Evolutionary conservation across 2,797 vertebrate species (phyloP).

Genomic region (Parambassis ranga): DNA sequence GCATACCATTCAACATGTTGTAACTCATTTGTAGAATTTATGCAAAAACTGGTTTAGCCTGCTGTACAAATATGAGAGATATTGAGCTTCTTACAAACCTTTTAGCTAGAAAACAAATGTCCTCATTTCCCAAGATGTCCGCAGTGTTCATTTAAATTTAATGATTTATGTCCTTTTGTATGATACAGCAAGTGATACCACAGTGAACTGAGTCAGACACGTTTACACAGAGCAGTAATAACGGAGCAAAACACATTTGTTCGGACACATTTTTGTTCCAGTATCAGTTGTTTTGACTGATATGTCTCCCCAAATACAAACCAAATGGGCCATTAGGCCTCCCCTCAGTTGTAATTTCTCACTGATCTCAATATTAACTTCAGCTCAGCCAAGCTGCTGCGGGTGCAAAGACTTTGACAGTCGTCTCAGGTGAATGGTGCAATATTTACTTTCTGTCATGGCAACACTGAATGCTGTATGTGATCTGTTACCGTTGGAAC

Average conservation of each 20-base stretch:
- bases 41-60: too few relatives aligned
- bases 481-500: not conserved
- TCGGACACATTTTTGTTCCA: conserved; percentile 36
- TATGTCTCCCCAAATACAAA: conserved; percentile 31
- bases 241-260: not conserved
- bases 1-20: too few relatives aligned
- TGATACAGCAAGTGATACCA: not conserved
- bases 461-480: conserved; percentile 18
- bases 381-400: conserved; percentile 14
- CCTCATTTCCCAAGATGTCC: too few relatives aligned
- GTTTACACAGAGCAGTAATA: not conserved
- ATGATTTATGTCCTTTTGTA: too few relatives aligned
- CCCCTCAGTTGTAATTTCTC: conserved; percentile 25
- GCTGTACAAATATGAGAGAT: too few relatives aligned
- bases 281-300: not conserved
- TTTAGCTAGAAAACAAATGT: too few relatives aligned
- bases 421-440: conserved; percentile 33
- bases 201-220: not conserved
- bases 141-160: not conserved
- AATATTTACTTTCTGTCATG: conserved; percentile 52
- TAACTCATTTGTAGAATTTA: too few relatives aligned
- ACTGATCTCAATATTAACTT: conserved; percentile 9
- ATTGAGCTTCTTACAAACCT: too few relatives aligned
- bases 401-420: conserved; percentile 17
- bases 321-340: conserved; percentile 30